Base-by-base conservation (phyloP, 2,888 invertebrate species). In the Cephus nigrinus region DNA sequence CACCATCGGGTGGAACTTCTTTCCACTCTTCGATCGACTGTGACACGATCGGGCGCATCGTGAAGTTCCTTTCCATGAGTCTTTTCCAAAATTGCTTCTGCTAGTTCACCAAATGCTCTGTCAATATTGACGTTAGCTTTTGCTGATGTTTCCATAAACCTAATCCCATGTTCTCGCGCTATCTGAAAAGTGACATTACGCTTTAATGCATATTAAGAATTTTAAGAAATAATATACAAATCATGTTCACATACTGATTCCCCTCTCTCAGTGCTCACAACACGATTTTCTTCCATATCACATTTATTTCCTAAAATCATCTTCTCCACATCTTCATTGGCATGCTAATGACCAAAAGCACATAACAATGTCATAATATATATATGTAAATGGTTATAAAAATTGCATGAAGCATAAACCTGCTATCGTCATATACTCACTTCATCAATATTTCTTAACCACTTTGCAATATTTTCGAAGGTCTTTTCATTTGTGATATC, bases 271-370 rank as follows among this genome's bases (percentile, higher is more conserved):
- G 96, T 98, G 92, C 96, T 96, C 78, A 99, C 98, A 80, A 97
- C 96, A 85, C 98, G 93, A 92, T 97, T 98, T 89, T 98, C 98
- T 87, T 97, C 96, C 97, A 98, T 97, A 93, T 99, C 99, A 94
- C 98, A 98, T 93, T 99, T 99, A 92, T 99, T 99, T 83, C 98
- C 99, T 88, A 99, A 93, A 88, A 99, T 98, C 98, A 99, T 98
- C 93, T 98, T 98, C 91, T 99, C 98, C 76, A 99, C 98, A 93
- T 99, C 98, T 93, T 98, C 98, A 93, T 98, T 98, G 34, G 98
- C 98, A 92, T 98, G 98, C 98, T 98, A 90, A 36, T 92, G 93
- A 83, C 78, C 83, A 80, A 77, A n/a, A 76, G 69, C 55, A 35
- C 32, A 74, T 68, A 69, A 69, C 23, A 71, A 76, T 75, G 40